Conservation (phyloP, 2,113 vertebrate species). For the Noctilio leporinus region DNA sequence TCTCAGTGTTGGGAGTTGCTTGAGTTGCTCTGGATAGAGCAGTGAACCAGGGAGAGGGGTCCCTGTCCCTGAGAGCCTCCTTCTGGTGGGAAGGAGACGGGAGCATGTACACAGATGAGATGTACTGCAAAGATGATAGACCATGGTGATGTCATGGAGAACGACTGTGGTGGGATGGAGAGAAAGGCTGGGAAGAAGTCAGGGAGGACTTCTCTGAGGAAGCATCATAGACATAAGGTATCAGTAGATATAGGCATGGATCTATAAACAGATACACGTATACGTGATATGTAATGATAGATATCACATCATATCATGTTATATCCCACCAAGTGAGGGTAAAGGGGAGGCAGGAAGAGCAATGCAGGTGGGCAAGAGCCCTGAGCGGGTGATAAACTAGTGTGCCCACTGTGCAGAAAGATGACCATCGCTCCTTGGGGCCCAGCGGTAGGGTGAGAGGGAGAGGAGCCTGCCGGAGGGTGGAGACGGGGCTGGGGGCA, state of each 20-base stretch:
- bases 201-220: background rate
- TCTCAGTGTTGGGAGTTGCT: background rate
- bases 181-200: background rate
- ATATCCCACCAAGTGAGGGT: background rate
- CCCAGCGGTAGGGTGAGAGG: accelerated
- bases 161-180: background rate
- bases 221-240: background rate
- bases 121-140: no score
- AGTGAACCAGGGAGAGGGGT: background rate
- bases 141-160: no score
- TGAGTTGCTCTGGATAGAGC: no score
- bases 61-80: background rate
- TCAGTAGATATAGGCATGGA: background rate
- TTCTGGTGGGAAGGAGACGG: background rate
- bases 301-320: background rate
- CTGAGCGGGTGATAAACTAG: background rate
- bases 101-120: background rate
- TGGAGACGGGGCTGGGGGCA: background rate
- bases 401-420: background rate
- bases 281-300: background rate
- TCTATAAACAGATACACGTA: background rate
- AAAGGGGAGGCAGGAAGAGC: background rate
- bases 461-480: accelerated
- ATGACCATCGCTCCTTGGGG: accelerated
- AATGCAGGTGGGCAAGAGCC: background rate